A percentile compares a stretch with the other conserved stretches of the same genome.
phyloP scores from a whole-genome alignment of 2,113 vertebrate species.

The Bos taurus region DNA sequence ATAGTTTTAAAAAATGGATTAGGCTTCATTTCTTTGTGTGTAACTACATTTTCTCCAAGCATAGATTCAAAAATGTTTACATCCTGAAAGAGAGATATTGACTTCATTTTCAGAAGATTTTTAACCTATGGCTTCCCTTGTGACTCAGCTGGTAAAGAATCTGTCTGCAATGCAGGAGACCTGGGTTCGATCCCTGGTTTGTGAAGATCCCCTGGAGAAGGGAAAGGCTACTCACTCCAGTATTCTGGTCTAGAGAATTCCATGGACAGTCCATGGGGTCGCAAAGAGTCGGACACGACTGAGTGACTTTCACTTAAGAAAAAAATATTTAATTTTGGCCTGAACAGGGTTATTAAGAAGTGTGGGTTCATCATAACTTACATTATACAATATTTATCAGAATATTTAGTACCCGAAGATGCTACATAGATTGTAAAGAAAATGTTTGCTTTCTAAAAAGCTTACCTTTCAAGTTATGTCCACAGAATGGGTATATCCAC shows the following conservation, averaged over 20 bases:
- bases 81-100: background rate
- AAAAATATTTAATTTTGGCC: background rate
- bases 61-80: background rate
- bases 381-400: background rate
- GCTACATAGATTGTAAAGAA: background rate
- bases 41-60: background rate
- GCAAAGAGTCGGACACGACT: rapidly evolving
- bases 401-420: background rate
- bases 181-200: background rate
- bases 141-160: background rate
- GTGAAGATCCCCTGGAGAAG: background rate
- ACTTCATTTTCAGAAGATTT: background rate
- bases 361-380: background rate
- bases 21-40: background rate
- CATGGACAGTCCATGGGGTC: background rate
- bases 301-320: background rate
- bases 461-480: background rate
- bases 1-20: background rate
- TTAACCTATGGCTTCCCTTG: background rate
- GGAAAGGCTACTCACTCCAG: background rate
- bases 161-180: background rate
- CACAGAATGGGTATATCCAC: background rate
- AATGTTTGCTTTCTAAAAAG: background rate
- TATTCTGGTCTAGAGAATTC: background rate
- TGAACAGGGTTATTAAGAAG: background rate